Base-by-base conservation (phyloP, 2,888 invertebrate species). In the Caenorhabditis panamensis region DNA sequence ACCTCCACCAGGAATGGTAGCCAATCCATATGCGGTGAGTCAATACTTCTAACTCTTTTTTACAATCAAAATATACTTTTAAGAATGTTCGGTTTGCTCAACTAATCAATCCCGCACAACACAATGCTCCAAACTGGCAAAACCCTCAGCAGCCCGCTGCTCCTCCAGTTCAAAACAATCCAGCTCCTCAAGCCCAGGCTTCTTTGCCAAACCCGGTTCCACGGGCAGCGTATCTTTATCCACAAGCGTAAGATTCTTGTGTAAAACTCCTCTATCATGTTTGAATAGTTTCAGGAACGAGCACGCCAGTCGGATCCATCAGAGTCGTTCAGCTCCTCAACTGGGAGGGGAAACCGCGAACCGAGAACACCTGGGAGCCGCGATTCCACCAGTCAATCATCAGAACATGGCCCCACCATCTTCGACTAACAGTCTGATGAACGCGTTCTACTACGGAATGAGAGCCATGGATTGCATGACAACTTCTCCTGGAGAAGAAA, bases 261-360 rank as follows among this genome's bases (percentile, higher is more conserved):
- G 53, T n/a, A 22, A 31, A 9, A 24, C 24, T 22, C 13, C 13
- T 31, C 16, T 11, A 24, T 16, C 41, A 59, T 1, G 59, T 26
- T 59, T 51, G 20, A 8, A 37, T n/a, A 59, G 58, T 75, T 79
- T 36, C 64, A 69, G 72, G 24, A 37, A 44, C 13, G 73, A 79
- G 0, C 6, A 36, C 20, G 16, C n/a, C 28, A 4, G 2, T 1
- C 59, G 82, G 20, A 71, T 88, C 5, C 88, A 89, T 41, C 83
- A 83, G 47, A 89, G 88, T 58, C 89, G 87, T 28, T 89, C 89
- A 18, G 89, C 89, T 16, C 89, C 88, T 11, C 86, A 86, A 47
- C 79, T 88, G 28, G 71, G 71, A 0, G 69, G 62, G 5, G n/a
- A n/a, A n/a, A n/a, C n/a, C n/a, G n/a, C n/a, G n/a, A 67, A 20